These are phyloP conservation scores for Tenthredo livida DNA, from an alignment of 2,888 invertebrate species.

Conservation along the genomic window DNA sequence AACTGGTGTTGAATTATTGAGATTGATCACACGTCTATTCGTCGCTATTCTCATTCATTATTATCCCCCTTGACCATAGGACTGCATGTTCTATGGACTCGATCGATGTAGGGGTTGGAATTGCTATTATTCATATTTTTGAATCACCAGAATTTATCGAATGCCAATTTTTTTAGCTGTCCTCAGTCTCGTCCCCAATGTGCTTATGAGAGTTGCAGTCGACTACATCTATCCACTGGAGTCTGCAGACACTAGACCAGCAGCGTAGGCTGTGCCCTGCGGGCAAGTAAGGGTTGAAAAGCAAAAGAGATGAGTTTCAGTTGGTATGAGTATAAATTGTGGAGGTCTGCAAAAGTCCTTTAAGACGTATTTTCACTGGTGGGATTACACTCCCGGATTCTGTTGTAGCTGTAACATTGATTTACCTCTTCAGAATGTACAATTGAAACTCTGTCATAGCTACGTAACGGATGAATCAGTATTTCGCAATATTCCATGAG, in stretches of 20 bases:
- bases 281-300: background rate
- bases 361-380: background rate
- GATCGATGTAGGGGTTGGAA: background rate
- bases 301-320: background rate
- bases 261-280: background rate
- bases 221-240: background rate
- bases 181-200: background rate
- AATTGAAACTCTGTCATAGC: background rate
- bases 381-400: background rate
- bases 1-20: slow-evolving; percentile 31
- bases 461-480: background rate
- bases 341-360: background rate
- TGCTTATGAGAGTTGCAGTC: background rate
- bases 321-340: background rate
- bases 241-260: background rate
- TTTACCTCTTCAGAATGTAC: background rate
- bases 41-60: background rate
- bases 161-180: background rate
- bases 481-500: background rate
- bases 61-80: background rate
- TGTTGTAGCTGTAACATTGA: background rate
- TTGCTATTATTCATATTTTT: no score
- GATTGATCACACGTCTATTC: background rate
- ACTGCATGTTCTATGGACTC: background rate
- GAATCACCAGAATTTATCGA: no score